phyloP scores from a whole-genome alignment of 2,888 invertebrate genomes.

The Lottia gigantea region DNA sequence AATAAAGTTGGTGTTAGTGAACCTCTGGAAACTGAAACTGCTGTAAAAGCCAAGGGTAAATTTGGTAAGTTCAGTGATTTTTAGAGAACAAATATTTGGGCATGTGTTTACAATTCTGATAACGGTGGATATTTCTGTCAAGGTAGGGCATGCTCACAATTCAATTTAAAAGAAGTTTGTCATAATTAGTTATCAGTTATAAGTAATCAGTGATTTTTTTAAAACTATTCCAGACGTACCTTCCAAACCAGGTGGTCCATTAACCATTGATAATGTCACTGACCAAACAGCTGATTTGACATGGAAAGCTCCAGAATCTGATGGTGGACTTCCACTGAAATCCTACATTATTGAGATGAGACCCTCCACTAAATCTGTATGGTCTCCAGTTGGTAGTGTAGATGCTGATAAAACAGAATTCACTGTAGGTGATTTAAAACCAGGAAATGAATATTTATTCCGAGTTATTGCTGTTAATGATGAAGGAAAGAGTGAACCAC shows the following conservation, averaged over 20 bases:
- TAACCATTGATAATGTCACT: slow-evolving; percentile 91
- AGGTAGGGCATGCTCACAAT: no score
- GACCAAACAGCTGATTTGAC: slow-evolving; percentile 93
- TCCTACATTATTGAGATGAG: slow-evolving; percentile 84
- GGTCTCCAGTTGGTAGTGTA: slow-evolving; percentile 77
- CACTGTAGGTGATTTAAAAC: slow-evolving; percentile 85
- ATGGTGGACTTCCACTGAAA: slow-evolving; percentile 87
- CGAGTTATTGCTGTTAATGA: slow-evolving; percentile 97
- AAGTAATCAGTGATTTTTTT: not conserved
- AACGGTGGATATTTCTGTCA: no score
- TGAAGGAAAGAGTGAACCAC: slow-evolving; percentile 94
- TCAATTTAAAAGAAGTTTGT: no score
- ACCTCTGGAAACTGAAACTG: slow-evolving; percentile 72
- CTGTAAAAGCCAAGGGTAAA: slow-evolving; percentile 74
- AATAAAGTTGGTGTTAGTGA: slow-evolving; percentile 87
- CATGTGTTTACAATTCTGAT: no score
- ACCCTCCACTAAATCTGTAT: slow-evolving; percentile 93
- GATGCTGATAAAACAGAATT: slow-evolving; percentile 64
- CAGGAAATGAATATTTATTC: slow-evolving; percentile 94
- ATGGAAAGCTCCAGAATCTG: slow-evolving; percentile 96
- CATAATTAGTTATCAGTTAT: no score
- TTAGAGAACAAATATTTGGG: no score
- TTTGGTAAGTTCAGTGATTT: slow-evolving; percentile 36
- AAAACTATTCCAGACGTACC: slow-evolving; percentile 78
- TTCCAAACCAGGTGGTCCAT: slow-evolving; percentile 84